Conservation (phyloP, 2,113 vertebrate species). For the Rafetus swinhoei region DNA sequence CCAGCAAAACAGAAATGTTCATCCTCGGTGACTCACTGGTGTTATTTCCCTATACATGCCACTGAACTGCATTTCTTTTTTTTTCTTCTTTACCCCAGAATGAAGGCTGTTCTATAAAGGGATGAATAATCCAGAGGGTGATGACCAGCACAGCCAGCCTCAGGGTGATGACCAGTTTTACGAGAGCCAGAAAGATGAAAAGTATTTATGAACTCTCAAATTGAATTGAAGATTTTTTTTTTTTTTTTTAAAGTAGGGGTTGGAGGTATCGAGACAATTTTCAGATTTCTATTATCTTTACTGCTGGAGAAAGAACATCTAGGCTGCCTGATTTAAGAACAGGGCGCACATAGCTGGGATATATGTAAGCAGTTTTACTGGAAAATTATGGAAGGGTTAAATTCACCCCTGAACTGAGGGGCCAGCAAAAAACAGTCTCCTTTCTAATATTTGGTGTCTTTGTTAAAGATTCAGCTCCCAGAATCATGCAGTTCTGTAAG, state of each 20-base stretch:
- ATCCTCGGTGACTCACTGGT: constrained; percentile 34
- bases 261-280: neutral
- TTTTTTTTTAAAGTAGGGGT: neutral
- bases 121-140: neutral
- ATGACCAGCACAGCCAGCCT: neutral
- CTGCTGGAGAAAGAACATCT: neutral
- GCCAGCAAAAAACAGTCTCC: neutral
- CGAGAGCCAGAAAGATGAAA: neutral
- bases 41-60: constrained; percentile 30
- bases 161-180: neutral
- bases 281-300: neutral
- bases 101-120: constrained; percentile 22
- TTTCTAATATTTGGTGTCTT: neutral
- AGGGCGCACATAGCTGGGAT: neutral
- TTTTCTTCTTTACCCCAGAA: constrained; percentile 17
- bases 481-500: neutral
- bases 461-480: neutral
- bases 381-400: neutral
- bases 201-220: accelerated
- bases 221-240: neutral
- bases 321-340: neutral
- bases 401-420: neutral
- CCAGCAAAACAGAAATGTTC: constrained; percentile 63
- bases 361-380: neutral
- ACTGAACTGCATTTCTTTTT: constrained; percentile 32